phyloP scores from a whole-genome alignment of 2,888 invertebrate species.

The Auanema sp. region DNA sequence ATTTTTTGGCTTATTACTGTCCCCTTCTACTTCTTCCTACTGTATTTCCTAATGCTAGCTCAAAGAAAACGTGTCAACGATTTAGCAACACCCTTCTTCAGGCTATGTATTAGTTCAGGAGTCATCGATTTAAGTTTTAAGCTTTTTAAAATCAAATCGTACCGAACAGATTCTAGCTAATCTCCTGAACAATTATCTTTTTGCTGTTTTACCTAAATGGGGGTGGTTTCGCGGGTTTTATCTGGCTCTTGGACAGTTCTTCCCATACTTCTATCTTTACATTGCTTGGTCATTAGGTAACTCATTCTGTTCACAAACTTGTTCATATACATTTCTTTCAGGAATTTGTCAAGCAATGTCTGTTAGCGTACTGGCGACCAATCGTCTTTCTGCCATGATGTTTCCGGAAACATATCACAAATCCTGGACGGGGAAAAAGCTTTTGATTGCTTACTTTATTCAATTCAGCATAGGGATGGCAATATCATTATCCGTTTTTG shows the following conservation, averaged over 20 bases:
- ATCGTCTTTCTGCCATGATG: slow-evolving; percentile 19
- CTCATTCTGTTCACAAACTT: neutral
- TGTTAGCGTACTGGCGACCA: slow-evolving; percentile 15
- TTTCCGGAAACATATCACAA: slow-evolving; percentile 10
- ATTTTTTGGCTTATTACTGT: slow-evolving; percentile 16
- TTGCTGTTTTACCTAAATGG: slow-evolving; percentile 22
- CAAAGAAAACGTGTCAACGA: slow-evolving; percentile 2
- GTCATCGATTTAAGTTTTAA: slow-evolving; percentile 17
- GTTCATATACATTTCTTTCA: neutral
- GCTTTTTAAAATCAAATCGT: neutral
- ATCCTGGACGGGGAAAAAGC: slow-evolving; percentile 12
- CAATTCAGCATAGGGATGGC: too few relatives aligned
- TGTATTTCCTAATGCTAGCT: slow-evolving; percentile 10
- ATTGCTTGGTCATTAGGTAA: slow-evolving; percentile 20
- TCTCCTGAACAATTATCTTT: slow-evolving; percentile 18
- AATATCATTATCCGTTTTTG: too few relatives aligned
- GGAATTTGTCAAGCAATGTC: slow-evolving; percentile 19
- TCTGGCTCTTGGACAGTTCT: slow-evolving; percentile 11
- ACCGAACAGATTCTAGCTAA: slow-evolving; percentile 12
- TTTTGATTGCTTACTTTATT: neutral
- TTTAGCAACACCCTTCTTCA: slow-evolving; percentile 18
- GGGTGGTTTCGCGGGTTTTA: slow-evolving; percentile 15
- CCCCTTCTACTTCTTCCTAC: slow-evolving; percentile 12
- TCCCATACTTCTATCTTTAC: slow-evolving; percentile 11
- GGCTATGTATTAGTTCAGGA: slow-evolving; percentile 14